Evolutionary conservation across 2,113 vertebrate genomes (phyloP).

Genomic region (Orthonyx spaldingii): DNA sequence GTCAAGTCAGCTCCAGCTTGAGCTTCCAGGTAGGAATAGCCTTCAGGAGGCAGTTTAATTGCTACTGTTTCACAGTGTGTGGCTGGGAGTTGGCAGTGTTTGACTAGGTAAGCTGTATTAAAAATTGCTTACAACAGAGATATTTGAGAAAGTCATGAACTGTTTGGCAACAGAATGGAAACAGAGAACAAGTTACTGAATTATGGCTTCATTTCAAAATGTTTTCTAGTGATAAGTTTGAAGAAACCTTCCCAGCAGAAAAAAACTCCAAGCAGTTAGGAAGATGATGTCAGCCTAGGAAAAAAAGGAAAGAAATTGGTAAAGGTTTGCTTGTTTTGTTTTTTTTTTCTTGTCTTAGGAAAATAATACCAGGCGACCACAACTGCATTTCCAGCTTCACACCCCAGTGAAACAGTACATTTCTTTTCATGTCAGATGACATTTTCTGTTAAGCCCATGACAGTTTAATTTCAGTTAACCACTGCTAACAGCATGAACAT

Average conservation of each 20-base stretch:
- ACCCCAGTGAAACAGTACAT: neutral
- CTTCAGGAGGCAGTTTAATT: neutral
- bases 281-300: neutral
- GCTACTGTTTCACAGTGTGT: neutral
- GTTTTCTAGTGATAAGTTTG: neutral
- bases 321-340: neutral
- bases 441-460: conserved; percentile 57
- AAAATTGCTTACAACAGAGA: neutral
- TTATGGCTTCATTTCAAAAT: neutral
- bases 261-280: neutral
- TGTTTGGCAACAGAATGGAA: neutral
- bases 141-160: neutral
- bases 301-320: neutral
- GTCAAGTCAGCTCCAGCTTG: neutral
- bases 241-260: neutral
- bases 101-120: neutral
- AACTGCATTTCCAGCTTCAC: neutral
- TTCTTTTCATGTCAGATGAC: conserved; percentile 52
- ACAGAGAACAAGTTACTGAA: neutral
- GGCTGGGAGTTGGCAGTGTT: neutral
- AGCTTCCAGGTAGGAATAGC: neutral
- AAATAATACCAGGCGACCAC: neutral
- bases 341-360: neutral
- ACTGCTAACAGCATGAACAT: neutral
- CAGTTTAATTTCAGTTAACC: conserved; percentile 69